Conservation (phyloP, 2,888 invertebrate species). For the Conomelus anceps region DNA sequence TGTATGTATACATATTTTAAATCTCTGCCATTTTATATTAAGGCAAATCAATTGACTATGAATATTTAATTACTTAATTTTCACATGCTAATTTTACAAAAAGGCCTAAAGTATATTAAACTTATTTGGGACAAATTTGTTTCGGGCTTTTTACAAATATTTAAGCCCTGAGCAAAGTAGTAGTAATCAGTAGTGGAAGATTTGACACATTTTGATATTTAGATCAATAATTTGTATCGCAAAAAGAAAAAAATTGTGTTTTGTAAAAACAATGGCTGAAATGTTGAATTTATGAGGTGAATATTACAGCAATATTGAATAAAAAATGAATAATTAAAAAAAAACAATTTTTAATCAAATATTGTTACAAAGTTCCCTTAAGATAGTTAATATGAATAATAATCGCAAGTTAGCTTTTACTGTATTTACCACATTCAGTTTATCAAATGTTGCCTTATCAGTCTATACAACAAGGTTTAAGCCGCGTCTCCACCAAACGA, state of each 20-base stretch:
- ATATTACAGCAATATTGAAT: too few relatives aligned
- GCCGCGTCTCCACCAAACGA: too few relatives aligned
- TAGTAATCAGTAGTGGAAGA: background rate
- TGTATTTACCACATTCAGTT: too few relatives aligned
- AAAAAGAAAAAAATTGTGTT: background rate
- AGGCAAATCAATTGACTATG: background rate
- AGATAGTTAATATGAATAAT: too few relatives aligned
- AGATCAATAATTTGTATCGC: background rate
- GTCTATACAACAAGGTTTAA: too few relatives aligned
- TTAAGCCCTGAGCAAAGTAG: background rate
- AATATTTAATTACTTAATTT: background rate
- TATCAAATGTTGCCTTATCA: too few relatives aligned
- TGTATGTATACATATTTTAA: background rate
- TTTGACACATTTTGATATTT: background rate
- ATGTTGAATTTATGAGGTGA: background rate
- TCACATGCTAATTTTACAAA: background rate
- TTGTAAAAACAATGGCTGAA: background rate
- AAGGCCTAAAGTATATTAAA: background rate
- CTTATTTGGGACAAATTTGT: background rate
- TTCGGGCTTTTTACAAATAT: background rate
- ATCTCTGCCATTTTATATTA: background rate
- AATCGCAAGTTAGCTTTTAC: too few relatives aligned
- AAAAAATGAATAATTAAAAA: too few relatives aligned
- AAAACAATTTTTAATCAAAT: too few relatives aligned
- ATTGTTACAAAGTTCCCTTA: too few relatives aligned